phyloP scores from a whole-genome alignment of 2,113 vertebrate species.

The Ploceus nigricollis region DNA sequence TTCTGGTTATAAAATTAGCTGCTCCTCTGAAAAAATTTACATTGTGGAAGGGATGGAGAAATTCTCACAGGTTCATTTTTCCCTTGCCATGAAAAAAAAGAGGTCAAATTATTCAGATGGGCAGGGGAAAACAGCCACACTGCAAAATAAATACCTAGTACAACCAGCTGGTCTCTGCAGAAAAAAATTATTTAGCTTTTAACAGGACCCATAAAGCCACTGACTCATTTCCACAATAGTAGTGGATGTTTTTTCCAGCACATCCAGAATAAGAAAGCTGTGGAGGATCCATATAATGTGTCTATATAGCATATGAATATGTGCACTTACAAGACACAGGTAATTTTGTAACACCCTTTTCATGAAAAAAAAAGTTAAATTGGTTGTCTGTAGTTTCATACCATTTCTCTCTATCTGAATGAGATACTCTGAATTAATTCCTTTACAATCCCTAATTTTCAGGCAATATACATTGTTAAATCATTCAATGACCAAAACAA shows the following conservation, averaged over 20 bases:
- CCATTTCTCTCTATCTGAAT: not conserved
- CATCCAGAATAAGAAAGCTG: not conserved
- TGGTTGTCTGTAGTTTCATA: not conserved
- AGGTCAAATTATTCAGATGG: not conserved
- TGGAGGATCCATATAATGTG: not conserved
- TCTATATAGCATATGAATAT: not conserved
- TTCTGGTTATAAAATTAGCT: not conserved
- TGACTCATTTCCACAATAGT: not conserved
- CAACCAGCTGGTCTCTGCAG: not conserved
- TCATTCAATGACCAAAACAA: not conserved
- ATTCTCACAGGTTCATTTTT: not conserved
- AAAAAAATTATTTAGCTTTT: not conserved
- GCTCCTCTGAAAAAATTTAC: not conserved
- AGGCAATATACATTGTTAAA: not conserved
- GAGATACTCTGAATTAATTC: not conserved
- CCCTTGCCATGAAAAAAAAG: not conserved
- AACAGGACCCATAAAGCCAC: not conserved
- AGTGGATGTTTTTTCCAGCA: not conserved
- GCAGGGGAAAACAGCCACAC: not conserved
- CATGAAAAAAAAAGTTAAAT: not conserved
- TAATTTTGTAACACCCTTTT: not conserved
- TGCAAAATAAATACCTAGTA: not conserved
- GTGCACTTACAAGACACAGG: not conserved
- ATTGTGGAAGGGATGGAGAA: not conserved
- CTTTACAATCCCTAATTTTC: not conserved